A percentile compares a stretch with the other conserved stretches of the same genome.
These are phyloP conservation scores for Leucoraja erinaceus DNA, from an alignment of 2,113 vertebrate genomes.

Conservation along the genomic window DNA sequence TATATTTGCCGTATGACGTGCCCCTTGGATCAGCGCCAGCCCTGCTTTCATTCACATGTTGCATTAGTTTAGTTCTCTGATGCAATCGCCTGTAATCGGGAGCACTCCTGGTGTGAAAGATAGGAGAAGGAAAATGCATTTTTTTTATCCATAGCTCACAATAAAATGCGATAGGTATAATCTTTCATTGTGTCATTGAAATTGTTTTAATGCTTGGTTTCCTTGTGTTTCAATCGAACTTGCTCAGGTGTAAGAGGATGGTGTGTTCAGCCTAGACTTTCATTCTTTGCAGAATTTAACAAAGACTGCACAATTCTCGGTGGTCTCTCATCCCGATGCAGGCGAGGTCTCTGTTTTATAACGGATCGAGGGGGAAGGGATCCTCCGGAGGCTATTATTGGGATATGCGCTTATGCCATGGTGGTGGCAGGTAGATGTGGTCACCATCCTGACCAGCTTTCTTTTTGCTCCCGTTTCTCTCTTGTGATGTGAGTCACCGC, in stretches of 20 bases:
- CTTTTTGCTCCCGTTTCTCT: too few relatives aligned
- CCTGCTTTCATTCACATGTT: neutral
- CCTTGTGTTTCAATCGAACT: neutral
- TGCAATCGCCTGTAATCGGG: neutral
- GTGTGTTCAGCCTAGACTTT: neutral
- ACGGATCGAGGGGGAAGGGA: neutral
- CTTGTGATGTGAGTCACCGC: too few relatives aligned
- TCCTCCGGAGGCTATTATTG: too few relatives aligned
- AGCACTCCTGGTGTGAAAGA: neutral
- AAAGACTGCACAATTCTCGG: neutral
- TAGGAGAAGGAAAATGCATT: neutral
- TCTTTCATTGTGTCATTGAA: neutral
- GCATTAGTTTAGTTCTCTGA: conserved; percentile 16
- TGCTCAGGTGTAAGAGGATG: neutral
- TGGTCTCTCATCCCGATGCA: neutral
- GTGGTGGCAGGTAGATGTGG: too few relatives aligned
- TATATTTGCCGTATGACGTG: neutral
- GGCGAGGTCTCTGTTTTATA: neutral
- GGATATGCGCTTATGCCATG: too few relatives aligned
- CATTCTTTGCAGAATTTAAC: neutral
- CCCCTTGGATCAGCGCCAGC: neutral
- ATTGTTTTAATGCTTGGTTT: neutral
- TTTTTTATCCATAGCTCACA: neutral
- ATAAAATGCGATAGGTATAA: neutral
- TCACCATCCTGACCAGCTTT: too few relatives aligned